Conservation (phyloP, 2,113 vertebrate genomes). For the Colistium nudipinnis region DNA sequence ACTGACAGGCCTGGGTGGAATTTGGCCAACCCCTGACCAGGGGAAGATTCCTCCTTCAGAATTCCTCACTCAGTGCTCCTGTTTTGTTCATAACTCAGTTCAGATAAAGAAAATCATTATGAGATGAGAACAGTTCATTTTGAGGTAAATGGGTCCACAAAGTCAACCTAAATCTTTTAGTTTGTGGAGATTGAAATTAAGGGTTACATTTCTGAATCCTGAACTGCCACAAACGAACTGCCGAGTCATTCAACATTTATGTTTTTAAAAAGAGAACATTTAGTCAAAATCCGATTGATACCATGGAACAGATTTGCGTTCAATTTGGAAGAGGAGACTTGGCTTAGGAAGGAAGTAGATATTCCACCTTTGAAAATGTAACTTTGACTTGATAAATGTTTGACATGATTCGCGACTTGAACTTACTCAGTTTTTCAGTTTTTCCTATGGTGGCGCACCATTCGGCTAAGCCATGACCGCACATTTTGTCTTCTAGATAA, state of each 20-base stretch:
- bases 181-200: conserved; percentile 43
- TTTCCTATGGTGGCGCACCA: conserved; percentile 42
- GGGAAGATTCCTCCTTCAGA: conserved; percentile 51
- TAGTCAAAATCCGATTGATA: conserved; percentile 29
- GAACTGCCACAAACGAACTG: conserved; percentile 51
- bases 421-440: conserved; percentile 31
- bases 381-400: conserved; percentile 35
- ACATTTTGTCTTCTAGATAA: conserved; percentile 51
- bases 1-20: conserved; percentile 61
- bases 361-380: conserved; percentile 40
- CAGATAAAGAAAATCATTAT: conserved; percentile 41
- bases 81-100: conserved; percentile 39
- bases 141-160: conserved; percentile 11
- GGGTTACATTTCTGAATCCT: conserved; percentile 57
- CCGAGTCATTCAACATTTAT: conserved; percentile 25
- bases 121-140: conserved; percentile 24
- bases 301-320: conserved; percentile 18
- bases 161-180: conserved; percentile 34
- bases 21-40: conserved; percentile 36
- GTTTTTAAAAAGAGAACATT: conserved; percentile 28
- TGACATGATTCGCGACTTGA: conserved; percentile 22
- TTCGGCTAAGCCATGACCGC: conserved; percentile 26
- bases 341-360: conserved; percentile 27
- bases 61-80: conserved; percentile 42
- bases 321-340: conserved; percentile 29